A percentile compares a stretch with the other conserved stretches of the same genome.
Conservation (phyloP, 2,888 invertebrate species). For the Hoplodrina blanda region DNA sequence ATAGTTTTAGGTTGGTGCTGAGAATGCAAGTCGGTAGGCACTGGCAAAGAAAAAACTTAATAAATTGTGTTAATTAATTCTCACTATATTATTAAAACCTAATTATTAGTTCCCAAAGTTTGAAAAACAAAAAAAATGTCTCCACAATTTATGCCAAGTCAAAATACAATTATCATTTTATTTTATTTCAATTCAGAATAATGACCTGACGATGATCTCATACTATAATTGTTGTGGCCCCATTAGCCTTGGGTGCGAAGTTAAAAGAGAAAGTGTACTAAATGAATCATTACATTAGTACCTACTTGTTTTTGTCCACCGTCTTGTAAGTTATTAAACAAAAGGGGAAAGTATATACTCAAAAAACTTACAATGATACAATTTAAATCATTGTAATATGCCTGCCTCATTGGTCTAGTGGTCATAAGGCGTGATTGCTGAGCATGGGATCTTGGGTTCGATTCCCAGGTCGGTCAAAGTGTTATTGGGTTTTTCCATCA, state of each 20-base stretch:
- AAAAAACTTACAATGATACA: background rate
- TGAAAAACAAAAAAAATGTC: too few relatives aligned
- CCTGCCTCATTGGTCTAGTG: too few relatives aligned
- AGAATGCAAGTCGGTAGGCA: too few relatives aligned
- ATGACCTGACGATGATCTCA: slow-evolving; percentile 55
- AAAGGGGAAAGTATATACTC: slow-evolving; percentile 31
- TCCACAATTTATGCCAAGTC: background rate
- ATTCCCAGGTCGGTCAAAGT: too few relatives aligned
- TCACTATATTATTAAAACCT: too few relatives aligned
- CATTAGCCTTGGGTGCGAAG: slow-evolving; percentile 65
- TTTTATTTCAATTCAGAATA: slow-evolving; percentile 50
- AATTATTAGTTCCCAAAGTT: background rate
- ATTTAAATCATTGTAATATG: background rate
- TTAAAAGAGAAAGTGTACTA: slow-evolving; percentile 73
- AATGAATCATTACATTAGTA: slow-evolving; percentile 70
- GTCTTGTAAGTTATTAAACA: slow-evolving; percentile 23
- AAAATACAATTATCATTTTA: background rate
- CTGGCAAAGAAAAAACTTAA: too few relatives aligned
- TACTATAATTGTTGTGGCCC: slow-evolving; percentile 69
- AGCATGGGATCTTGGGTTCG: too few relatives aligned
- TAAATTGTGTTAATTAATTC: too few relatives aligned
- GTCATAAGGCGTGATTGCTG: too few relatives aligned
- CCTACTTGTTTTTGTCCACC: slow-evolving; percentile 46
- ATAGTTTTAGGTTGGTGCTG: too few relatives aligned
- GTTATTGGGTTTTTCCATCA: too few relatives aligned